Evolutionary conservation across 2,797 vertebrate genomes (phyloP).

Genomic region (Octomys mimax): DNA sequence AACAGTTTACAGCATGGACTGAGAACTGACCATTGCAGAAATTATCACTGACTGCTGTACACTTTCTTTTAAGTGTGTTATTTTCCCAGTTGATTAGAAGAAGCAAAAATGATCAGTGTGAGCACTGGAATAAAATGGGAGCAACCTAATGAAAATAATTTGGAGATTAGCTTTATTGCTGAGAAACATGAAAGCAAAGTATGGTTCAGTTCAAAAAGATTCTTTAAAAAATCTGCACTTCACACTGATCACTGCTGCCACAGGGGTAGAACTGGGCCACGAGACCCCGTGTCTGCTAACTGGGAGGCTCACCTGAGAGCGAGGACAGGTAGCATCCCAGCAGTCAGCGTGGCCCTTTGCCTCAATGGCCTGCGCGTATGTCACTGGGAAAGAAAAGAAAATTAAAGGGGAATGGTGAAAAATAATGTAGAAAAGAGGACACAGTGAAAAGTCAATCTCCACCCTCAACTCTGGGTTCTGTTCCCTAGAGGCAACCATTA

Average conservation of each 20-base stretch:
- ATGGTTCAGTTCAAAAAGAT: not conserved
- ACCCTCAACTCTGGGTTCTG: conserved; percentile 12
- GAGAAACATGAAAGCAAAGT: conserved; percentile 26
- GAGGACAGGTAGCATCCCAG: not conserved
- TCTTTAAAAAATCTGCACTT: not conserved
- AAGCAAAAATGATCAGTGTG: conserved; percentile 7
- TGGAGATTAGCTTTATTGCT: conserved; percentile 19
- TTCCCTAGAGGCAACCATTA: conserved; percentile 50
- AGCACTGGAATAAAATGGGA: not conserved
- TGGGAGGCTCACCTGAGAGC: not conserved
- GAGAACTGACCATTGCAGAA: not conserved
- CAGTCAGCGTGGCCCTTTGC: not conserved
- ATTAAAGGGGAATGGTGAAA: not conserved
- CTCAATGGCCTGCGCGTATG: not conserved
- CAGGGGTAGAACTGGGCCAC: not conserved
- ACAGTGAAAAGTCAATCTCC: conserved; percentile 16
- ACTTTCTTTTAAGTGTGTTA: not conserved
- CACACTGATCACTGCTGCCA: not conserved
- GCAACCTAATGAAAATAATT: conserved; percentile 10
- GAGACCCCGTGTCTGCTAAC: not conserved
- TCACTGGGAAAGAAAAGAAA: conserved; percentile 28
- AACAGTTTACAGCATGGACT: not conserved
- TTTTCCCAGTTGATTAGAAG: not conserved
- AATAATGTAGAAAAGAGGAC: not conserved
- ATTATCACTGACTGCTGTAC: not conserved